Evolutionary conservation across 37 sponge, comb jelly and placozoan species (phyloP).

Genomic region (Petrosia ficiformis): DNA sequence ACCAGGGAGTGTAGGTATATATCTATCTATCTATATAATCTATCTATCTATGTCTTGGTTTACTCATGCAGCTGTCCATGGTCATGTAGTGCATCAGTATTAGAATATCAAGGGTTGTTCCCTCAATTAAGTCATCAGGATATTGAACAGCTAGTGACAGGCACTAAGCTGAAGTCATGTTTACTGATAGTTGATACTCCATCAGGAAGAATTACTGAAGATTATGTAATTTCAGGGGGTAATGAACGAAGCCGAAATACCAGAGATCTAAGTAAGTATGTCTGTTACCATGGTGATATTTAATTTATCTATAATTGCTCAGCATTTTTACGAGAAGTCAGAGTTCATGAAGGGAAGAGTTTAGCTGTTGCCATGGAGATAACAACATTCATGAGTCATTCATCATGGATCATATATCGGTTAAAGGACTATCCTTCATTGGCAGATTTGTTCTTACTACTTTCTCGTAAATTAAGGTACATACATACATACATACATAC

Average conservation of each 20-base stretch:
- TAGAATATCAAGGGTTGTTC: constrained; percentile 27
- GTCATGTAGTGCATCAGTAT: constrained; percentile 21
- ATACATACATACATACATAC: too few species aligned
- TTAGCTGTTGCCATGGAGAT: constrained; percentile 41
- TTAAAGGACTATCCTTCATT: constrained; percentile 3
- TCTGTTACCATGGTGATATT: neutral
- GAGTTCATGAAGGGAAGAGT: constrained; percentile 32
- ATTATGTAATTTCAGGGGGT: neutral
- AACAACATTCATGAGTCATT: neutral
- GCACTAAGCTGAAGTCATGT: constrained; percentile 28
- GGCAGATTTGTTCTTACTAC: constrained; percentile 9
- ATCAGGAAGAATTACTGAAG: constrained; percentile 15
- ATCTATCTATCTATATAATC: too few species aligned
- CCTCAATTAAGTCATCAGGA: constrained; percentile 18
- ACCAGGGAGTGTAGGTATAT: neutral
- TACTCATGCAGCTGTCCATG: neutral
- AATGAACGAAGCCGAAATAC: neutral
- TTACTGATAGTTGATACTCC: constrained; percentile 19
- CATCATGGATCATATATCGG: constrained; percentile 46
- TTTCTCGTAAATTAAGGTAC: too few species aligned
- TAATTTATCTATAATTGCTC: neutral
- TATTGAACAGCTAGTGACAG: constrained; percentile 26
- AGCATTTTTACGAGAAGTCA: constrained; percentile 23
- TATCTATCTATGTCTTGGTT: too few species aligned
- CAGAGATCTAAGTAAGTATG: constrained; percentile 46